Base-by-base conservation (phyloP, 2,797 vertebrate genomes). In the Toxotes lorentzi region DNA sequence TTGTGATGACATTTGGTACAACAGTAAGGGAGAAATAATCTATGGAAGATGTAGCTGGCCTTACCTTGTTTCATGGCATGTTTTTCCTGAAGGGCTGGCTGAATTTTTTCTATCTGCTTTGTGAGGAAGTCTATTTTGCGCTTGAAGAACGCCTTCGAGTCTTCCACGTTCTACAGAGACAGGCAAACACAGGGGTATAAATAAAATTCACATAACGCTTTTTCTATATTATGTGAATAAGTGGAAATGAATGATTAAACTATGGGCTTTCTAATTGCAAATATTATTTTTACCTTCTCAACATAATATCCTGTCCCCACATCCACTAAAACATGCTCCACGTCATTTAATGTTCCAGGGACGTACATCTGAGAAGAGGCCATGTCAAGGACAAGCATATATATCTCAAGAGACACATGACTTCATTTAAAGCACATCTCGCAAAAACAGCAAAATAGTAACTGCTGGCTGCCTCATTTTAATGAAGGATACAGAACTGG, bases 281-380 rank as follows among this genome's bases (percentile, higher is more conserved):
- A 85, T 27, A 30, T 67, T 48, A 12, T 27, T 43, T 88, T 95
- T 90, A 97, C 98, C 96, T 97, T 99, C 92, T 99, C 97, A 79
- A 98, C 97, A 47, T 97, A 99, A 91, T 98, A 99, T 66, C 98
- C 97, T 0, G 98, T 99, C n/a, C 97, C 97, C 3, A 99, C 95
- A 54, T 99, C 96, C 7, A 99, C 94, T 60, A 99, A 92, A 17
- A 98, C 96, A 4, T 94, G 95, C 4, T 96, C 94, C 23, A 98
- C 96, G 0, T 99, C 96, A 45, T 96, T 95, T 71, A 99, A 94
- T 76, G 95, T 97, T 81, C 98, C 98, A 1, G 97, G 98, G 23
- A 99, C 97, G 2, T 99, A 99, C 97, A 99, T 99, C 98, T 98
- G 87, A 73, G 67, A 69, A 63, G 45, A 70, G 48, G 35, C 65